These are phyloP conservation scores for Clangula hyemalis DNA, from an alignment of 2,797 vertebrate species.

Conservation along the genomic window DNA sequence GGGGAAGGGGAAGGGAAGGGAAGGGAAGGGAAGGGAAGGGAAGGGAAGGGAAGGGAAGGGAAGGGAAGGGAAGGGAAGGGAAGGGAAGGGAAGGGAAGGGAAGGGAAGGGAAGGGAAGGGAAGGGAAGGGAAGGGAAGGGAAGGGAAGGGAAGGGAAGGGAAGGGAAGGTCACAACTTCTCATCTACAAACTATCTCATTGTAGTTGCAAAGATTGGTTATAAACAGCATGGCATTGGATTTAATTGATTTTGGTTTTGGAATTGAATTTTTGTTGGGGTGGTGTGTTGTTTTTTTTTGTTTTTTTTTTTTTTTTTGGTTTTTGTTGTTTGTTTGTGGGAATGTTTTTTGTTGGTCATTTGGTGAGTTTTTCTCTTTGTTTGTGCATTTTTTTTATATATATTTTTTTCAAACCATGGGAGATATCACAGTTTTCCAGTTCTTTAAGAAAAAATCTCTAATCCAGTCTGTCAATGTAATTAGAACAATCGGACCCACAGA, in stretches of 20 bases:
- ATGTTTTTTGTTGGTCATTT: too few relatives aligned
- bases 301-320: too few relatives aligned
- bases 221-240: not conserved
- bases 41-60: too few relatives aligned
- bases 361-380: too few relatives aligned
- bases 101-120: too few relatives aligned
- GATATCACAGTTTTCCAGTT: not conserved
- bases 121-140: not conserved
- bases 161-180: not conserved
- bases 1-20: too few relatives aligned
- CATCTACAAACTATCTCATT: not conserved
- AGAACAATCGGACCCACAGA: slow-evolving; percentile 36
- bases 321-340: too few relatives aligned
- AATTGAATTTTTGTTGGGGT: not conserved
- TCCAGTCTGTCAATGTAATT: not conserved
- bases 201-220: not conserved
- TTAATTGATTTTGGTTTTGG: not conserved
- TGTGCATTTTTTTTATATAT: not conserved
- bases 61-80: too few relatives aligned
- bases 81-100: too few relatives aligned
- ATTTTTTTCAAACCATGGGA: not conserved
- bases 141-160: too few relatives aligned
- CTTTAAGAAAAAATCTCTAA: not conserved
- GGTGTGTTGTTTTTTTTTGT: too few relatives aligned
- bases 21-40: too few relatives aligned